Percentiles rank a stretch among this genome's conserved stretches.
phyloP scores from a whole-genome alignment of 2,113 vertebrate genomes.

The Pelecanus crispus region DNA sequence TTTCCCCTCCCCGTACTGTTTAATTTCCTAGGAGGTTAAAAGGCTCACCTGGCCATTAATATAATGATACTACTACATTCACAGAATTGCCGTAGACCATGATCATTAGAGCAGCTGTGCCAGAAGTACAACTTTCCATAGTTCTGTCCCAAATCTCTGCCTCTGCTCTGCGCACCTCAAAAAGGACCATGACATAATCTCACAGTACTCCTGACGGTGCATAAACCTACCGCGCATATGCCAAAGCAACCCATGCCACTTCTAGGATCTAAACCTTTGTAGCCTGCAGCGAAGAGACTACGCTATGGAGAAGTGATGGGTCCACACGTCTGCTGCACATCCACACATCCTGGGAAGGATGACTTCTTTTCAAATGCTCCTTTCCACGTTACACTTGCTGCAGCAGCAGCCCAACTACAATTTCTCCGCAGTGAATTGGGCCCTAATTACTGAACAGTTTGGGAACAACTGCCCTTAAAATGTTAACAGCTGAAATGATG shows the following conservation, averaged over 20 bases:
- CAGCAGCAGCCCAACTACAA: background rate
- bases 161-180: background rate
- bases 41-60: constrained; percentile 11
- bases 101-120: background rate
- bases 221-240: background rate
- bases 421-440: constrained; percentile 44
- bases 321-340: background rate
- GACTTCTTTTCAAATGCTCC: background rate
- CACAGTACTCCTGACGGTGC: background rate
- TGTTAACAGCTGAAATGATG: constrained; percentile 60
- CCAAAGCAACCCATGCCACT: background rate
- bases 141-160: background rate
- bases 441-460: constrained; percentile 68
- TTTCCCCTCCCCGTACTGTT: background rate
- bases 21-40: constrained; percentile 30
- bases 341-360: background rate
- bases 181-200: background rate
- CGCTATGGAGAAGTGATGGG: fast-evolving
- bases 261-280: background rate
- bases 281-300: background rate
- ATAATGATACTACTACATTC: background rate
- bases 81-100: background rate
- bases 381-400: background rate
- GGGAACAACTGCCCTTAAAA: constrained; percentile 68
- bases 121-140: background rate